Percentiles rank a stretch among this genome's conserved stretches.
These are phyloP conservation scores for Pogonomyrmex barbatus DNA, from an alignment of 1,140 invertebrate genomes.

Conservation along the genomic window DNA sequence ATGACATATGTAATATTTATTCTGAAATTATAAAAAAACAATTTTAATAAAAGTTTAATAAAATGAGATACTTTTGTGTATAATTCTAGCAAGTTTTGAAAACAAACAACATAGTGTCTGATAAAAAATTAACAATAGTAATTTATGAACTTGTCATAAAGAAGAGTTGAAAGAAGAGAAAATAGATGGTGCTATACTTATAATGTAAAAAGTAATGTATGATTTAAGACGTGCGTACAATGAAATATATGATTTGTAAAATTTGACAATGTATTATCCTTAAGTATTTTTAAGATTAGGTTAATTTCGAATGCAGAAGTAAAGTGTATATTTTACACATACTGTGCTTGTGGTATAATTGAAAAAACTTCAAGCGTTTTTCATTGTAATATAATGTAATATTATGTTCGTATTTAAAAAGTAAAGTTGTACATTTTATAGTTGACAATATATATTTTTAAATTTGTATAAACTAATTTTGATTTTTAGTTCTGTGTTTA, in stretches of 20 bases:
- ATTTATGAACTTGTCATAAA: slow-evolving; percentile 17
- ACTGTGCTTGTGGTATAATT: slow-evolving; percentile 24
- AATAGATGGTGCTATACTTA: slow-evolving; percentile 49
- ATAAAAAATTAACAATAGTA: slow-evolving; percentile 8
- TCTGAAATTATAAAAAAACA: background rate
- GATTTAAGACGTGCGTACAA: background rate
- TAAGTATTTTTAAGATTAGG: slow-evolving; percentile 35
- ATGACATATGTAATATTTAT: background rate
- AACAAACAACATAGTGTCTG: background rate
- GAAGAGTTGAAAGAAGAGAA: background rate
- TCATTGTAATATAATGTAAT: slow-evolving; percentile 73
- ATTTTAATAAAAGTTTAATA: background rate
- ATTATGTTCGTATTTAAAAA: slow-evolving; percentile 68
- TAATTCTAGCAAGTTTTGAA: background rate
- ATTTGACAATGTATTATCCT: slow-evolving; percentile 18
- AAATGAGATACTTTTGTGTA: background rate
- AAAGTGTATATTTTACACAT: slow-evolving; percentile 67
- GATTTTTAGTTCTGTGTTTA: background rate
- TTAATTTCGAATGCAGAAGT: background rate
- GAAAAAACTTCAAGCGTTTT: slow-evolving; percentile 21
- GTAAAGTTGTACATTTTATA: slow-evolving; percentile 76
- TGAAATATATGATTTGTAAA: slow-evolving; percentile 34
- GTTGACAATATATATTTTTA: slow-evolving; percentile 28
- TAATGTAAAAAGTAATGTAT: slow-evolving; percentile 46
- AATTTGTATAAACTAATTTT: slow-evolving; percentile 22